These are phyloP conservation scores for Myotis lucifugus DNA, from an alignment of 2,113 vertebrate species.

Conservation along the genomic window DNA sequence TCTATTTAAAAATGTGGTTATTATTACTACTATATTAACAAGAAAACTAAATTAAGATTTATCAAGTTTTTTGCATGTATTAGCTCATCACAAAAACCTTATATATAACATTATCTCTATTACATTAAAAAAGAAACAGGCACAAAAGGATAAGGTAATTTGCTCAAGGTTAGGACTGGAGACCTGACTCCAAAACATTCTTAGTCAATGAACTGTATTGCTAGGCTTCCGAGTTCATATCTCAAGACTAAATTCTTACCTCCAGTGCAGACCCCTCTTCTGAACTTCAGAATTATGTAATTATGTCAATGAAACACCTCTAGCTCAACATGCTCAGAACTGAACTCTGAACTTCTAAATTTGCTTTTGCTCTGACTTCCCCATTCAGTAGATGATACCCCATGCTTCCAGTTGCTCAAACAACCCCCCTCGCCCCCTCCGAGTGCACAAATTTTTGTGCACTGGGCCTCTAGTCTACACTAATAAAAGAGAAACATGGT, in stretches of 20 bases:
- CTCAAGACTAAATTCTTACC: neutral
- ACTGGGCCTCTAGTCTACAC: too few relatives aligned
- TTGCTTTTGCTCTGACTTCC: neutral
- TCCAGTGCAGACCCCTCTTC: neutral
- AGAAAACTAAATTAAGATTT: neutral
- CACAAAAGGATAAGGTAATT: neutral
- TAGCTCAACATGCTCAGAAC: neutral
- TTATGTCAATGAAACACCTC: neutral
- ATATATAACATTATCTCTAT: neutral
- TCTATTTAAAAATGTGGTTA: neutral
- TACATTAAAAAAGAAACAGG: neutral
- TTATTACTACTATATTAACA: neutral
- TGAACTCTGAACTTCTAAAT: neutral
- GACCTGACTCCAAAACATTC: neutral
- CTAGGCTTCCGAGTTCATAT: neutral
- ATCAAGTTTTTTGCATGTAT: neutral
- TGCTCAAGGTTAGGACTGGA: neutral
- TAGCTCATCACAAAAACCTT: neutral
- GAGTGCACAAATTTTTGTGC: too few relatives aligned
- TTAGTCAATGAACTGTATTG: neutral
- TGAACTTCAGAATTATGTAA: neutral
- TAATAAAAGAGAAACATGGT: too few relatives aligned
- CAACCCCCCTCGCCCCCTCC: too few relatives aligned
- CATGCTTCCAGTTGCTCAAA: neutral
- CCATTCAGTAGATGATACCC: neutral